Evolutionary conservation across 2,888 invertebrate species (phyloP).

Genomic region (Loripinus fragilis): DNA sequence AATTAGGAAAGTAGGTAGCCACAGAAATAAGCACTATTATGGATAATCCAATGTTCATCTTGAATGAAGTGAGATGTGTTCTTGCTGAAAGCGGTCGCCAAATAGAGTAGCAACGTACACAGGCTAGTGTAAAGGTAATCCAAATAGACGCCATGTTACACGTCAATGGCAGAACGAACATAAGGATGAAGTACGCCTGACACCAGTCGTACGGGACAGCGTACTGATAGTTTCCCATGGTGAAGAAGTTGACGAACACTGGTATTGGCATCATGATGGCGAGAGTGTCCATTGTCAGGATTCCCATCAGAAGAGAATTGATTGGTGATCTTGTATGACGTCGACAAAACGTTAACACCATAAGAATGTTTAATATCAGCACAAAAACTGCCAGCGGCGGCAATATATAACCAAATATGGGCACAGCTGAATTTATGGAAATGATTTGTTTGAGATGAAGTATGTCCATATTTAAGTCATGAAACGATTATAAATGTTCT

Average conservation of each 20-base stretch:
- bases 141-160: slow-evolving; percentile 56
- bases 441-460: not conserved
- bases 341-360: slow-evolving; percentile 39
- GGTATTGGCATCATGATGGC: slow-evolving; percentile 39
- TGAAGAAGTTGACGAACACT: slow-evolving; percentile 49
- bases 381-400: slow-evolving; percentile 43
- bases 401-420: slow-evolving; percentile 47
- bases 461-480: not conserved
- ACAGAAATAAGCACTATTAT: slow-evolving; percentile 28
- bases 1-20: slow-evolving; percentile 28
- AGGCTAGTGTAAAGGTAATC: slow-evolving; percentile 49
- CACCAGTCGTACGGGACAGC: slow-evolving; percentile 55
- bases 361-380: slow-evolving; percentile 30
- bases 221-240: slow-evolving; percentile 31
- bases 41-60: slow-evolving; percentile 28
- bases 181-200: slow-evolving; percentile 37
- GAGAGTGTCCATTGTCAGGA: slow-evolving; percentile 44
- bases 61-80: slow-evolving; percentile 29
- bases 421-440: slow-evolving; percentile 29
- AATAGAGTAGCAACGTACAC: slow-evolving; percentile 51
- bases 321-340: slow-evolving; percentile 49
- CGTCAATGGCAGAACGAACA: slow-evolving; percentile 51
- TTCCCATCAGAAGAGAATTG: slow-evolving; percentile 43
- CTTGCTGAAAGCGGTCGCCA: slow-evolving; percentile 46
- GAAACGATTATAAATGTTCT: too few species aligned